Evolutionary conservation across 2,888 invertebrate genomes (phyloP).

Genomic region (Diachrysia chrysitis): DNA sequence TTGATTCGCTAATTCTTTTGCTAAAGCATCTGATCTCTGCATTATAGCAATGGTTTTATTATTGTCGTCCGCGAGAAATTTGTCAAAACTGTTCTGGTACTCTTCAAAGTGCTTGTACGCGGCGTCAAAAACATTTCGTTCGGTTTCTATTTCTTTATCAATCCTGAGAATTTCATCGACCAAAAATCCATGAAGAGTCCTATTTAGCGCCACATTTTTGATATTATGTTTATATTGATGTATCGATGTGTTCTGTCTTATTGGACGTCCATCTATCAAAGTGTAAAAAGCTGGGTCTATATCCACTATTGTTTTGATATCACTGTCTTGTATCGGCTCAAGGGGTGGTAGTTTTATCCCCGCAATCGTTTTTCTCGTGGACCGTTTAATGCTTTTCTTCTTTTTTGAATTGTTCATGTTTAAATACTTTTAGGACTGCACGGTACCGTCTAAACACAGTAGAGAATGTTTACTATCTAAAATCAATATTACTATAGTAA

Average conservation of each 20-base stretch:
- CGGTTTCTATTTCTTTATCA: constrained; percentile 79
- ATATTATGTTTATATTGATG: constrained; percentile 88
- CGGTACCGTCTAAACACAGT: constrained; percentile 17
- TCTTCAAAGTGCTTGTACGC: constrained; percentile 81
- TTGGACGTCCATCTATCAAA: constrained; percentile 89
- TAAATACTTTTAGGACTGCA: constrained; percentile 1
- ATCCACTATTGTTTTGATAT: constrained; percentile 88
- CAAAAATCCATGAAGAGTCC: constrained; percentile 78
- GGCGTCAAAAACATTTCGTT: constrained; percentile 76
- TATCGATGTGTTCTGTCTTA: constrained; percentile 87
- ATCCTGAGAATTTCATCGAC: constrained; percentile 83
- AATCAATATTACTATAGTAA: constrained; percentile 80
- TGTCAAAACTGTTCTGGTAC: constrained; percentile 83
- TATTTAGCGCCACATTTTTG: constrained; percentile 80
- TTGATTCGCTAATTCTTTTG: constrained; percentile 77
- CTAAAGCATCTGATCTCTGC: constrained; percentile 81
- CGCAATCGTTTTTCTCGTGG: constrained; percentile 70
- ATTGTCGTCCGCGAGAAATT: constrained; percentile 83
- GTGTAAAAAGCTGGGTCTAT: constrained; percentile 91
- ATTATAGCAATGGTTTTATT: constrained; percentile 84
- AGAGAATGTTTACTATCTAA: constrained; percentile 10
- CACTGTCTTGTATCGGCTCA: constrained; percentile 65
- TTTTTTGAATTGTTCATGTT: constrained; percentile 56
- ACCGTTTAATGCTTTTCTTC: constrained; percentile 69
- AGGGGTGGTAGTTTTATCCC: constrained; percentile 82